Conservation (phyloP, 2,888 invertebrate species). For the Oligia strigilis region DNA sequence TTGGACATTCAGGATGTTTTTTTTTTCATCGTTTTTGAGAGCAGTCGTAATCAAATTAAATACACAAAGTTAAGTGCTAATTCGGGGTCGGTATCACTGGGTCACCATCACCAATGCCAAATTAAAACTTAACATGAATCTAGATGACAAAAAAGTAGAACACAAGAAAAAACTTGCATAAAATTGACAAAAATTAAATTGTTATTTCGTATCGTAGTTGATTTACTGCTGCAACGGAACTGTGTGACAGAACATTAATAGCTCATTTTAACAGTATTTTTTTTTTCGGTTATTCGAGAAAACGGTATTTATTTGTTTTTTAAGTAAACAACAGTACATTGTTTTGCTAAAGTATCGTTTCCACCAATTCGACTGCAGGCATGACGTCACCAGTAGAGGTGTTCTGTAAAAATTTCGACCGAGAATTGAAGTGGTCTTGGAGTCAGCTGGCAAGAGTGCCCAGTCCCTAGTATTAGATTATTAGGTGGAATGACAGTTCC, state of each 20-base stretch:
- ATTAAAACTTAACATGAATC: neutral
- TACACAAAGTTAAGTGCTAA: no score
- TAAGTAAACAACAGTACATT: conserved; percentile 16
- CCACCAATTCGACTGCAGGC: conserved; percentile 33
- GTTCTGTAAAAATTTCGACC: no score
- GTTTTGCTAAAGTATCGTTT: neutral
- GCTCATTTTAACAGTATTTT: conserved; percentile 26
- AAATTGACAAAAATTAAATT: conserved; percentile 2
- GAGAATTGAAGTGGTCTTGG: no score
- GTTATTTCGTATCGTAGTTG: conserved; percentile 15
- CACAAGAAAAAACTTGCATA: neutral
- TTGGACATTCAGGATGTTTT: no score
- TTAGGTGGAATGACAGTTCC: no score
- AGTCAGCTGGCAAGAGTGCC: no score
- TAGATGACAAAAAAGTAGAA: no score
- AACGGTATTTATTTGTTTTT: conserved; percentile 22
- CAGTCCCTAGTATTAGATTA: no score
- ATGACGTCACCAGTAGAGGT: neutral
- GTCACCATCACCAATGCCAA: no score
- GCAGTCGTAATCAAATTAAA: no score
- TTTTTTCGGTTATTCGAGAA: neutral
- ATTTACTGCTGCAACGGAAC: conserved; percentile 46
- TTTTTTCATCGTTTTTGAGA: no score
- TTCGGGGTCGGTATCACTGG: no score
- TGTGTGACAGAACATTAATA: conserved; percentile 33